Evolutionary conservation across 2,113 vertebrate genomes (phyloP).

Genomic region (Piprites chloris): DNA sequence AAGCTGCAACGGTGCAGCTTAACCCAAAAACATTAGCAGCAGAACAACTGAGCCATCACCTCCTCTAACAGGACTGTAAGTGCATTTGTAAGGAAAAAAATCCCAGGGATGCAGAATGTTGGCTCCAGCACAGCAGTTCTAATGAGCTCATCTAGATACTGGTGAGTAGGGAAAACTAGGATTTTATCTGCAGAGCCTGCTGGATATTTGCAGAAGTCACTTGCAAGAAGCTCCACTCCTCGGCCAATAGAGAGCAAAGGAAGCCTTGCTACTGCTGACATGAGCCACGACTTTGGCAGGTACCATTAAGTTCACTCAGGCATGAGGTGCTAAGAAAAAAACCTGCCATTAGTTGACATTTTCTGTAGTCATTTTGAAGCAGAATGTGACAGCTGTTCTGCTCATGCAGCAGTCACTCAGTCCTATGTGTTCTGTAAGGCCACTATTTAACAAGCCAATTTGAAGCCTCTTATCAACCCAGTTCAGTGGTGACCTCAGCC

Average conservation of each 20-base stretch:
- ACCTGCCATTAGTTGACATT: not conserved
- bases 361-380: not conserved
- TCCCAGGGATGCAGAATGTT: not conserved
- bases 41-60: not conserved
- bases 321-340: not conserved
- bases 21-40: not conserved
- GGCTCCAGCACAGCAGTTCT: not conserved
- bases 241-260: rapidly evolving
- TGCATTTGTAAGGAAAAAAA: not conserved
- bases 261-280: not conserved
- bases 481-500: not conserved
- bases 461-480: not conserved
- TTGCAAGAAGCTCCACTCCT: not conserved
- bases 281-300: not conserved
- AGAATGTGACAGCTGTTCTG: not conserved
- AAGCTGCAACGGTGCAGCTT: not conserved
- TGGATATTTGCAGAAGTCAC: not conserved
- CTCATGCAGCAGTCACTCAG: not conserved
- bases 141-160: not conserved
- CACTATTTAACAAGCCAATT: not conserved
- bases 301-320: not conserved
- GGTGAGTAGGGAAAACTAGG: not conserved
- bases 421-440: not conserved
- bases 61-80: not conserved
- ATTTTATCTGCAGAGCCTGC: not conserved